These are phyloP conservation scores for Microctenopoma stevenorrisi DNA, from an alignment of 2,797 vertebrate species.

Conservation along the genomic window DNA sequence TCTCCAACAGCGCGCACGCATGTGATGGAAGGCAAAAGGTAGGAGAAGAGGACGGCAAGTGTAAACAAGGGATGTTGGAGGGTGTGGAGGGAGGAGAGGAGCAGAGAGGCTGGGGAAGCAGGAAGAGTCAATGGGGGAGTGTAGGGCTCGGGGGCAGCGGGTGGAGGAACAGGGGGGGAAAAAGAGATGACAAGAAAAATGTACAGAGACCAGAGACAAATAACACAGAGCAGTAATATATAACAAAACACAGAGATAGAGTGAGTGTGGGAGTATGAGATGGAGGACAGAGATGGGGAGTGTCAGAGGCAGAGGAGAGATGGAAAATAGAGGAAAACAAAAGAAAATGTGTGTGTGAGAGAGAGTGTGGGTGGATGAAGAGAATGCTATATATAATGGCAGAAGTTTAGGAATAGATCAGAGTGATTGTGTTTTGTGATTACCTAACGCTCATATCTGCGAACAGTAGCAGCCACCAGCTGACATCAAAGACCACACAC, in stretches of 20 bases:
- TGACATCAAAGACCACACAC: slow-evolving; percentile 68
- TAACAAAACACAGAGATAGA: slow-evolving; percentile 70
- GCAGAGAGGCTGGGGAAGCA: slow-evolving; percentile 17
- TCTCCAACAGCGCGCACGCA: slow-evolving; percentile 67
- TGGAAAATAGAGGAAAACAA: slow-evolving; percentile 55
- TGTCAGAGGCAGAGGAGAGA: slow-evolving; percentile 71
- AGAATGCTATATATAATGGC: slow-evolving; percentile 84
- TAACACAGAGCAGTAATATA: slow-evolving; percentile 67
- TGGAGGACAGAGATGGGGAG: slow-evolving; percentile 77
- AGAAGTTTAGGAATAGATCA: slow-evolving; percentile 84
- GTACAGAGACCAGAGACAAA: slow-evolving; percentile 66
- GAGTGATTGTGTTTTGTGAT: slow-evolving; percentile 83
- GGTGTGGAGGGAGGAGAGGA: slow-evolving; percentile 11
- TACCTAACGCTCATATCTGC: slow-evolving; percentile 77
- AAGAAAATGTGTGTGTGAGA: slow-evolving; percentile 23
- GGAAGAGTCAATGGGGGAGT: slow-evolving; percentile 44
- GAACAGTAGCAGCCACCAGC: slow-evolving; percentile 71
- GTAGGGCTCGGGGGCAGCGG: slow-evolving; percentile 53
- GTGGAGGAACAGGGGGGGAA: slow-evolving; percentile 51
- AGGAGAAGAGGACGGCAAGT: slow-evolving; percentile 51
- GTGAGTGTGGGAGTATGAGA: slow-evolving; percentile 77
- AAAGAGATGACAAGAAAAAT: slow-evolving; percentile 73
- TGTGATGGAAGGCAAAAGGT: slow-evolving; percentile 72
- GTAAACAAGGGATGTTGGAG: slow-evolving; percentile 44
- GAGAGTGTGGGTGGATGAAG: slow-evolving; percentile 80